These are phyloP conservation scores for Campylomormyrus tamandua DNA, from an alignment of 2,113 vertebrate species.

Conservation along the genomic window DNA sequence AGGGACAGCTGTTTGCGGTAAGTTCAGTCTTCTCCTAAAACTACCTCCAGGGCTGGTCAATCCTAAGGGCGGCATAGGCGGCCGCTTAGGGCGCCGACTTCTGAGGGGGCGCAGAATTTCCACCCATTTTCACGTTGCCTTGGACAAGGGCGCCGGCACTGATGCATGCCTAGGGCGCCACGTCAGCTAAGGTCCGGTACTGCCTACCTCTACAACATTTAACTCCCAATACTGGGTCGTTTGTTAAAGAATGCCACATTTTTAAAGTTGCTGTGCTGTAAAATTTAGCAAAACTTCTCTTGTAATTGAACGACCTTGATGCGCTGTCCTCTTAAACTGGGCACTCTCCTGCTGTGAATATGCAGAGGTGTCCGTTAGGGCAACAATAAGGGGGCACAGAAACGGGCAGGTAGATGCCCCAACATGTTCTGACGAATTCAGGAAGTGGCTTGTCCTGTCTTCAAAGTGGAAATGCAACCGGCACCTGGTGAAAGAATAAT, in stretches of 20 bases:
- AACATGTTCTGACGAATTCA: conserved; percentile 48
- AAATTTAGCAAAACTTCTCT: conserved; percentile 30
- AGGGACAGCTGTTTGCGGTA: conserved; percentile 73
- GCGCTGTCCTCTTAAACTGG: background rate
- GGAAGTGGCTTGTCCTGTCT: conserved; percentile 48
- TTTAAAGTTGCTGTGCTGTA: background rate
- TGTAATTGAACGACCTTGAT: conserved; percentile 23
- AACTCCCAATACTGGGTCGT: background rate
- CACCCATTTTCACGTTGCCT: too few species aligned
- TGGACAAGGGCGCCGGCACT: too few species aligned
- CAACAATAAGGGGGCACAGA: conserved; percentile 20
- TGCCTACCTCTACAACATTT: background rate
- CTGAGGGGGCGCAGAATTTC: too few species aligned
- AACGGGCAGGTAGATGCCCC: conserved; percentile 26
- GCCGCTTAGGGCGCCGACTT: too few species aligned
- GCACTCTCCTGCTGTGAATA: background rate
- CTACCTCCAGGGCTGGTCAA: background rate
- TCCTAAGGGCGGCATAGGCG: background rate
- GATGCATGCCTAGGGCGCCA: too few species aligned
- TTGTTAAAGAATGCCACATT: background rate
- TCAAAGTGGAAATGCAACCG: conserved; percentile 51
- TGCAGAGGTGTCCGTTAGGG: background rate
- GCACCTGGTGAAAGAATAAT: conserved; percentile 54
- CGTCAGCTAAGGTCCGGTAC: too few species aligned
- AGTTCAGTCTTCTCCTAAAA: conserved; percentile 41